Percentiles rank a stretch among this genome's conserved stretches.
These are phyloP conservation scores for Gibbula magus DNA, from an alignment of 2,888 invertebrate genomes.

Conservation along the genomic window DNA sequence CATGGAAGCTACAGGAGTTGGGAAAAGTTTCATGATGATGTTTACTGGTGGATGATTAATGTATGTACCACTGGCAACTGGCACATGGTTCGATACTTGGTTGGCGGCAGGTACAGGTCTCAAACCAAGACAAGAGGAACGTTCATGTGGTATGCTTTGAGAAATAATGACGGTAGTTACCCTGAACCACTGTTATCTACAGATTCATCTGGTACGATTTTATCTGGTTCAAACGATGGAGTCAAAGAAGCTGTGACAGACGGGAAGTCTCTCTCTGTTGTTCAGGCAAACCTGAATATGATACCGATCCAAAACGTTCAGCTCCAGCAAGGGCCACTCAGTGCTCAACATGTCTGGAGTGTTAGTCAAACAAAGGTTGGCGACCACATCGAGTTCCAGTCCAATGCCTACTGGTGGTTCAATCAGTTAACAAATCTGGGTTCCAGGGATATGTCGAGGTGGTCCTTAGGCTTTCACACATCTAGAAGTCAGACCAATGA, in stretches of 20 bases:
- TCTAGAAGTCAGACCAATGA: not conserved
- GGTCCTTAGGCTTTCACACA: not conserved
- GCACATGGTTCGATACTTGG: not conserved
- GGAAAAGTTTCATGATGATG: not conserved
- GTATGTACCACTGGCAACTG: not conserved
- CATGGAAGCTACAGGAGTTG: not conserved
- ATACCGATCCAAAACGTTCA: not conserved
- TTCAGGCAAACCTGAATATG: not conserved
- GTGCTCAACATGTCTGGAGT: not conserved
- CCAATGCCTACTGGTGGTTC: slow-evolving; percentile 15
- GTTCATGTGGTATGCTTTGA: not conserved
- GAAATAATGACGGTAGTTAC: too few relatives aligned
- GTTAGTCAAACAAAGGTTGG: not conserved
- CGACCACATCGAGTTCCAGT: not conserved
- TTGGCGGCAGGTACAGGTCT: not conserved
- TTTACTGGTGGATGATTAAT: slow-evolving; percentile 5
- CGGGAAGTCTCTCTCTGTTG: not conserved
- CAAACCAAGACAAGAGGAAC: not conserved
- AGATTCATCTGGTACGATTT: not conserved
- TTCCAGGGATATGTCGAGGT: not conserved
- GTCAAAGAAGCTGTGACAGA: not conserved
- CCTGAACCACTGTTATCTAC: not conserved
- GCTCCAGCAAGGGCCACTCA: not conserved
- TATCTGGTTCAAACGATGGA: not conserved
- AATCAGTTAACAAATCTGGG: not conserved